Base-by-base conservation (phyloP, 2,797 vertebrate genomes). In the Loriculus beryllinus region DNA sequence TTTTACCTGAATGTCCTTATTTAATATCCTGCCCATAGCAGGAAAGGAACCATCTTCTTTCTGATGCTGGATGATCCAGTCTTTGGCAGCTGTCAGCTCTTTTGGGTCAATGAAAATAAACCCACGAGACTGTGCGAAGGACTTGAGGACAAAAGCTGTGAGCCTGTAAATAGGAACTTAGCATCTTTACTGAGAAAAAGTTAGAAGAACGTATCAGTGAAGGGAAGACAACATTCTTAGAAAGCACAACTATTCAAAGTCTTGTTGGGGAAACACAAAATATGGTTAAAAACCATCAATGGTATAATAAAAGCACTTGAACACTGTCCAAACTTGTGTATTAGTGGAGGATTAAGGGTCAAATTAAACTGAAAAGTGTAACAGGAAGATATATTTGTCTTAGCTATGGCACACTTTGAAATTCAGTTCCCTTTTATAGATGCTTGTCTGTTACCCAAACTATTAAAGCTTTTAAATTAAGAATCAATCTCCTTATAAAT, bases 61-160 rank as follows among this genome's bases (percentile, higher is more conserved):
- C 97, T 99, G 99, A 81, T 99, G 98, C 93, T 96, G 98, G 92
- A 99, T 98, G 82, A 99, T 98, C 99, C 99, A 99, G 68, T 98
- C 97, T 96, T 99, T 99, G 86, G 99, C 98, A 8, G 98, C 98
- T 26, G 94, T 96, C 63, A 99, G 98, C 90, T 99, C 99, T 91
- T 98, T 98, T 0, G 98, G 98, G 86, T 99, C 99, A 49, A 99
- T 99, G 96, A 98, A 99, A 97, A 99, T 98, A 97, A 99, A 99
- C 43, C 98, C 98, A 45, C 98, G 98, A 10, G 99, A 99, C 97
- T 99, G 99, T 33, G 99, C 98, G 43, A 99, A 99, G 88, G 99
- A 99, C 97, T 99, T 99, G 78, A 99, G 97, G 76, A 99, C 99
- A 93, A 99, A 99, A 12, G 99, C 99, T 11, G 99, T 99, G 94